A percentile compares a stretch with the other conserved stretches of the same genome.
phyloP scores from a whole-genome alignment of 2,113 vertebrate genomes.

The Callipepla squamata region DNA sequence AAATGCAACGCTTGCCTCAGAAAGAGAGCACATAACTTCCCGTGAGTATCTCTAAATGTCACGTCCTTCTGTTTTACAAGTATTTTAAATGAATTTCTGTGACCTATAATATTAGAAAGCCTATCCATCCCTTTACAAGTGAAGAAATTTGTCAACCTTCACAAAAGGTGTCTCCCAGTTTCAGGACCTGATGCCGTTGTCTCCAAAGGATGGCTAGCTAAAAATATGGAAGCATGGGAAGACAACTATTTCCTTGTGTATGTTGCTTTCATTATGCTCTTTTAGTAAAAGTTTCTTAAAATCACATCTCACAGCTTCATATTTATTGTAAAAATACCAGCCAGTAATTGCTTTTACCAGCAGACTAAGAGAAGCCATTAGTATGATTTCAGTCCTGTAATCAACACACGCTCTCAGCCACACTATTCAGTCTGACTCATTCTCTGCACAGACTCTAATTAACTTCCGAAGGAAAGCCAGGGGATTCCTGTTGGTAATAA shows the following conservation, averaged over 20 bases:
- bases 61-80: not conserved
- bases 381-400: conserved; percentile 45
- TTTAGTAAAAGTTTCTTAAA: conserved; percentile 47
- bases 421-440: conserved; percentile 36
- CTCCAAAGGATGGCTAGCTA: fast-evolving
- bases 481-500: conserved; percentile 28
- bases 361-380: conserved; percentile 26
- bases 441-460: conserved; percentile 53
- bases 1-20: not conserved
- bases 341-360: conserved; percentile 38
- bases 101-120: not conserved
- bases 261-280: not conserved
- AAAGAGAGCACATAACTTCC: not conserved
- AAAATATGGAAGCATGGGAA: fast-evolving
- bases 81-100: not conserved
- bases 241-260: not conserved
- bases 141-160: not conserved
- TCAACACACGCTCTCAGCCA: conserved; percentile 7
- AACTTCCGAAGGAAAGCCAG: conserved; percentile 41
- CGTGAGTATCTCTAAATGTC: not conserved
- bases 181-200: not conserved
- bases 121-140: not conserved
- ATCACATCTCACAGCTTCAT: conserved; percentile 16
- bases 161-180: not conserved
- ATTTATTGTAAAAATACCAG: conserved; percentile 29